Base-by-base conservation (phyloP, 2,888 invertebrate genomes). In the Pharmacophagus antenor region DNA sequence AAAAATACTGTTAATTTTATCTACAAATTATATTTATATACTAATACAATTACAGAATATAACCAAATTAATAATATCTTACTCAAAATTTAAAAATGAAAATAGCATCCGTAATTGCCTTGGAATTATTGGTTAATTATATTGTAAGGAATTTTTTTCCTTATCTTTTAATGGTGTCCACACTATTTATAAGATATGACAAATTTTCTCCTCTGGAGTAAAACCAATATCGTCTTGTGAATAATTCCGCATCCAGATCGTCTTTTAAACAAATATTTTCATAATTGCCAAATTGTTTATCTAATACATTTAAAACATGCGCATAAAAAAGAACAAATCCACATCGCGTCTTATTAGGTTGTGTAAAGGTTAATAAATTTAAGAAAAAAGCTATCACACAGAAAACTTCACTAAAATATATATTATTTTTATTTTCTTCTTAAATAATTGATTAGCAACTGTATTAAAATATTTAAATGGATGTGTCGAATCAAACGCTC, bases 241-340 rank as follows among this genome's bases (percentile, higher is more conserved):
- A 18, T 48, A 48, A 21, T 56, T 56, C 37, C 21, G 37, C 48
- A 56, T 56, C 17, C 6, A 47, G n/a, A 55, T 44, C 44, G 21
- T 37, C 27, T 37, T 12, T 46, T 46, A 2, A 46, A 21, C 20
- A 48, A 56, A 56, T 41, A 48, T 23, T 15, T 48, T 48, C 48
- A 48, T 4, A 17, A 48, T 23, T 15, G 22, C 25, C 48, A 22
- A n/a, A 22, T 22, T 12, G 7, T 12, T n/a, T 22, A 5, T 47
- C n/a, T 23, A 23, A 22, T 22, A 23, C 7, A 20, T 44, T 49
- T 27, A 46, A 79, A 81, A 81, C 84, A 85, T 86, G 86, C 85
- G 84, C 85, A 86, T 79, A 65, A 74, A 69, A 70, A 71, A 68
- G 72, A 75, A 62, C 70, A 74, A 72, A 71, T 71, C 46, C 44